Evolutionary conservation across 2,797 vertebrate species (phyloP), one percentile per base, ranked within the genome.

Genomic region (Coregonus sp.): DNA sequence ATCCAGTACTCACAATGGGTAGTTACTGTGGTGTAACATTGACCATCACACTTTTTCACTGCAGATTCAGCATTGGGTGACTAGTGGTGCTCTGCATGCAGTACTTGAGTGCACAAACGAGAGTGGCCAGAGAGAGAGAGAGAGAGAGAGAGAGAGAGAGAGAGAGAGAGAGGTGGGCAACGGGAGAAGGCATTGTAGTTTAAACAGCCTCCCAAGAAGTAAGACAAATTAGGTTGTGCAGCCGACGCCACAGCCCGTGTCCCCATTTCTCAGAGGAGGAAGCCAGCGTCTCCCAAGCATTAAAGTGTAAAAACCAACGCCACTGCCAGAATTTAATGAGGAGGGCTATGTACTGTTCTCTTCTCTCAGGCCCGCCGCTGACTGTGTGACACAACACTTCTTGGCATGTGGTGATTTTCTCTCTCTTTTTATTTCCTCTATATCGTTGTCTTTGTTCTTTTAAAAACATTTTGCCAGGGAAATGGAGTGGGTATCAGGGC

Each of bases 251-350:
- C 78, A 78, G 82, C 79, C 78, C 79, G 70, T 82, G 81, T 86
- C 83, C 84, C 89, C 63, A 70, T 86, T 79, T 81, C 83, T 86
- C 89, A 1, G 29, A 73, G 84, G 87, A 90, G 87, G 90, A 90
- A 89, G 77, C 82, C 70, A 70, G 86, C 75, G 52, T 92, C 89
- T 92, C 85, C 90, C 87, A 91, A 92, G 91, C 90, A 92, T 91
- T 91, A 90, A 92, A 93, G 91, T 93, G 91, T 90, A 92, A 93
- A 93, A 94, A 91, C 84, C 88, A 92, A 91, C 75, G 80, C 79
- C 83, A 87, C 89, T 89, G 91, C 89, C 89, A 87, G 87, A 92
- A 89, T 93, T 92, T 94, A 93, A 94, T 93, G 92, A 93, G 89
- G 83, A 88, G 84, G 84, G 75, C 76, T 86, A 70, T 76, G 76